Percentiles rank a stretch among this genome's conserved stretches.
phyloP scores from a whole-genome alignment of 2,888 invertebrate species.

The Nephrotoma guestfalica region DNA sequence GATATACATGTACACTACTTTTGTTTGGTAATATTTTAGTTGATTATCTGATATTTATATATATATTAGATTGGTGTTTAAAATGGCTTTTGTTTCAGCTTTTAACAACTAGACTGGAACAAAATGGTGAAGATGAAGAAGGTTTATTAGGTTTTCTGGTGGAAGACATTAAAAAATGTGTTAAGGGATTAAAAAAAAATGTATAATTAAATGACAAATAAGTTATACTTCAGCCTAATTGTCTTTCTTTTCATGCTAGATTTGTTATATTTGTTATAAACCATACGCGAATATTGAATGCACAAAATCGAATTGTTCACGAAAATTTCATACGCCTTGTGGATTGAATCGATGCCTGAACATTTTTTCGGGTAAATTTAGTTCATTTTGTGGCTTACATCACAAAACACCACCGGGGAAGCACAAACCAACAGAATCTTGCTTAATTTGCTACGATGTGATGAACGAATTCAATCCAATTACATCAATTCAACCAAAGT shows the following conservation, averaged over 20 bases:
- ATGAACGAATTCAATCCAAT: conserved; percentile 33
- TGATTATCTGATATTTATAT: not conserved
- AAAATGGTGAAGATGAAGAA: conserved; percentile 49
- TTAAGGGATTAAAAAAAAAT: not conserved
- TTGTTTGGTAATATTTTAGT: conserved; percentile 46
- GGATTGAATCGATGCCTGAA: conserved; percentile 50
- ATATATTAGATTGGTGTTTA: not conserved
- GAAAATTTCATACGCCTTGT: conserved; percentile 61
- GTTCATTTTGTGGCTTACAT: conserved; percentile 27
- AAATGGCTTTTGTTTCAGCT: conserved; percentile 34
- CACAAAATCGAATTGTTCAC: conserved; percentile 43
- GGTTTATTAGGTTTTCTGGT: conserved; percentile 61
- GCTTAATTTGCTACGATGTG: conserved; percentile 54
- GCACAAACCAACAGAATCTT: conserved; percentile 23
- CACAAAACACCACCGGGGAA: not conserved
- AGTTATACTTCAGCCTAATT: not conserved
- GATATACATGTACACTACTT: conserved; percentile 54
- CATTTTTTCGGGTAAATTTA: conserved; percentile 46
- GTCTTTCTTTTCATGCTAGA: conserved; percentile 32
- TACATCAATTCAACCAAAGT: conserved; percentile 52
- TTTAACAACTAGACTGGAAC: conserved; percentile 51
- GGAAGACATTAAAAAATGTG: conserved; percentile 40
- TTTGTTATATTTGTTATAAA: conserved; percentile 50
- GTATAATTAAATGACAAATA: not conserved
- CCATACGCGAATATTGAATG: conserved; percentile 61